Conservation (phyloP, 2,797 vertebrate species). For the Gallinago stenura region DNA sequence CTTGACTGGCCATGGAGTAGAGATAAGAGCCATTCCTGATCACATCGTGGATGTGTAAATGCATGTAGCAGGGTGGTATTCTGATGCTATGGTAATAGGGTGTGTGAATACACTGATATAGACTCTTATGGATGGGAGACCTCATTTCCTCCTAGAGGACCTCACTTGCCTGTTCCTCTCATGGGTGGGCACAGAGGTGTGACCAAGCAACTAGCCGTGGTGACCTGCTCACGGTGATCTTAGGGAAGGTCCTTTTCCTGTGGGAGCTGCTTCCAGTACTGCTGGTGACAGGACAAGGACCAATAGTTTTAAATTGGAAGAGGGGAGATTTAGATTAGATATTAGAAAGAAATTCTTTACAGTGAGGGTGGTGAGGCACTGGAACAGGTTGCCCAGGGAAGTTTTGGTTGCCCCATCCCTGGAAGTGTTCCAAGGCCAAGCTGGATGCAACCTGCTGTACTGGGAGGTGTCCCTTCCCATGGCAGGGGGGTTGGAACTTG, state of each 20-base stretch:
- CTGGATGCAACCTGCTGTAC: no score
- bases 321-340: no score
- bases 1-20: not conserved
- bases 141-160: not conserved
- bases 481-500: no score
- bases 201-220: not conserved
- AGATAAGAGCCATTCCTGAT: not conserved
- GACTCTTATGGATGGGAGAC: not conserved
- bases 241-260: not conserved
- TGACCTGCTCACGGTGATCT: not conserved
- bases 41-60: not conserved
- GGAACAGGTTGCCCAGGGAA: no score
- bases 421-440: no score
- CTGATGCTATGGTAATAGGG: not conserved
- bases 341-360: no score
- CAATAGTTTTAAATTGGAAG: no score
- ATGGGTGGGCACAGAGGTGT: not conserved
- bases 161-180: not conserved
- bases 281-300: not conserved
- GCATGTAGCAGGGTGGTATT: not conserved
- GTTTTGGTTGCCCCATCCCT: no score
- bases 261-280: not conserved
- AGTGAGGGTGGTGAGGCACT: no score
- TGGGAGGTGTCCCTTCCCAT: not conserved
- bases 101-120: not conserved